phyloP scores from a whole-genome alignment of 2,797 vertebrate genomes.

The Notolabrus celidotus region DNA sequence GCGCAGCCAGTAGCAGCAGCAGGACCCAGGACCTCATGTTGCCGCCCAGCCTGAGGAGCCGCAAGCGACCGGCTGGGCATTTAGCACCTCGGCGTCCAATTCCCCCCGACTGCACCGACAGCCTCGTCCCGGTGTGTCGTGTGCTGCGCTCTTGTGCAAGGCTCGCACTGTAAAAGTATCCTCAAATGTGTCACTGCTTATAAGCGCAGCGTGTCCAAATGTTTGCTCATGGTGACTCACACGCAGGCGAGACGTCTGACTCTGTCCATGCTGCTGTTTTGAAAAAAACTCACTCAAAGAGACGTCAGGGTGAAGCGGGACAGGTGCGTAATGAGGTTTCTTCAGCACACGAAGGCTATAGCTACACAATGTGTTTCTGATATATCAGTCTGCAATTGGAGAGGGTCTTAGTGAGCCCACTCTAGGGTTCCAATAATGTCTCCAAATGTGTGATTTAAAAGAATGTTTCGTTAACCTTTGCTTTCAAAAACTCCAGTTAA shows the following conservation, averaged over 20 bases:
- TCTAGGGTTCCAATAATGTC: neutral
- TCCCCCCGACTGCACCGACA: slow-evolving; percentile 55
- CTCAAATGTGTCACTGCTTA: slow-evolving; percentile 56
- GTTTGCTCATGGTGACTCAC: slow-evolving; percentile 73
- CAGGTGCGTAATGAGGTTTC: slow-evolving; percentile 51
- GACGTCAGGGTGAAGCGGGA: slow-evolving; percentile 30
- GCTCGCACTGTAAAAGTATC: slow-evolving; percentile 54
- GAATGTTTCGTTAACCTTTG: slow-evolving; percentile 3
- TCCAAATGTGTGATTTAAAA: slow-evolving; percentile 12
- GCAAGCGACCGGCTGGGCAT: slow-evolving; percentile 81
- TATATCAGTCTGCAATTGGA: neutral
- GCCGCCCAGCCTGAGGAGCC: slow-evolving; percentile 81
- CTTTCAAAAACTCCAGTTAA: slow-evolving; percentile 17
- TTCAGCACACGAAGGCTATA: slow-evolving; percentile 1
- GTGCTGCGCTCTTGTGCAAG: slow-evolving; percentile 30
- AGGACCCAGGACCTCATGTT: slow-evolving; percentile 81
- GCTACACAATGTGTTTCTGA: neutral
- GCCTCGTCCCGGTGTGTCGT: slow-evolving; percentile 57
- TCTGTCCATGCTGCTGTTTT: slow-evolving; percentile 46
- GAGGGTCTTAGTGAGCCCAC: neutral
- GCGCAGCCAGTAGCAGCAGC: slow-evolving; percentile 78
- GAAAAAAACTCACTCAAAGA: slow-evolving; percentile 37
- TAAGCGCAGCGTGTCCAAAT: slow-evolving; percentile 49
- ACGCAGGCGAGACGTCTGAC: slow-evolving; percentile 66
- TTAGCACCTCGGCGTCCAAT: slow-evolving; percentile 75